phyloP scores from a whole-genome alignment of 2,888 invertebrate species.

The Hydrotaea diabolus region DNA sequence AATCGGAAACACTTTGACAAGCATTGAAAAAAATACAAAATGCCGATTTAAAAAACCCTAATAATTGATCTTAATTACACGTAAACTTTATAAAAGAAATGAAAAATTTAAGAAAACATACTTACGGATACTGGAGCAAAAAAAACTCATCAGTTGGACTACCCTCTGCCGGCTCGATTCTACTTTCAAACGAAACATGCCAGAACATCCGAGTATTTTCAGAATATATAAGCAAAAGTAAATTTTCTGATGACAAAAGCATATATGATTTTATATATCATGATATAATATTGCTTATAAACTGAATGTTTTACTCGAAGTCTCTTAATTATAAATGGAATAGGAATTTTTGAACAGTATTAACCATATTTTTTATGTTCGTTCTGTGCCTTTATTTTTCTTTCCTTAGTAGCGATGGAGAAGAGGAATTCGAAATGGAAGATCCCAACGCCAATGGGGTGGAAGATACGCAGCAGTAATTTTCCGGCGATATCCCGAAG shows the following conservation, averaged over 20 bases:
- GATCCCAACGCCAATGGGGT: background rate
- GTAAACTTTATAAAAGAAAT: no score
- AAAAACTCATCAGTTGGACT: no score
- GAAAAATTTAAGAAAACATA: no score
- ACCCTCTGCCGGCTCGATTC: background rate
- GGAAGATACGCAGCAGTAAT: background rate
- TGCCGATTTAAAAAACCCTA: no score
- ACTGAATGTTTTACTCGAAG: background rate
- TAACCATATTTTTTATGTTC: conserved; percentile 6
- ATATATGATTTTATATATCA: conserved; percentile 24
- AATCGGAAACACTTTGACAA: no score
- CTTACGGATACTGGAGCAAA: background rate
- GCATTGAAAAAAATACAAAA: no score
- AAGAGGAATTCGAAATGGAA: conserved; percentile 21
- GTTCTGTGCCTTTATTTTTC: background rate
- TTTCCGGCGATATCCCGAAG: background rate
- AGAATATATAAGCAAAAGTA: background rate
- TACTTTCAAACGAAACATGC: conserved; percentile 11
- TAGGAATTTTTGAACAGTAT: conserved; percentile 12
- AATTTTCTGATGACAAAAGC: background rate
- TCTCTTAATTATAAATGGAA: conserved; percentile 3
- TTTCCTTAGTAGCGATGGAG: conserved; percentile 21
- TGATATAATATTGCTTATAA: background rate
- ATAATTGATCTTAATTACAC: no score
- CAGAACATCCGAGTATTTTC: background rate